These are phyloP conservation scores for Capromys pilorides DNA, from an alignment of 2,797 vertebrate species.

Conservation along the genomic window DNA sequence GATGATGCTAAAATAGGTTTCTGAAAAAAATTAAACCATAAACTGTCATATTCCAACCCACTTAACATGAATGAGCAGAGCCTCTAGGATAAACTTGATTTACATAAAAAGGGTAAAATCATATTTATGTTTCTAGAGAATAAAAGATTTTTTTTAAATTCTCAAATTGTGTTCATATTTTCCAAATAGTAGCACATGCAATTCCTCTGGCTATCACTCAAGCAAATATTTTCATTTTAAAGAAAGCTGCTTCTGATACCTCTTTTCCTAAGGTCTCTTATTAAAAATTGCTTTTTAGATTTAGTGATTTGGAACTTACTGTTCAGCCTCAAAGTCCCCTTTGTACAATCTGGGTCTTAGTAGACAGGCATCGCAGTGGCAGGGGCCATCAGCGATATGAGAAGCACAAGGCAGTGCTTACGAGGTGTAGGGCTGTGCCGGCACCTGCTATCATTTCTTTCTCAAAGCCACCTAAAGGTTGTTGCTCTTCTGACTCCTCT, in stretches of 20 bases:
- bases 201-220: slow-evolving; percentile 39
- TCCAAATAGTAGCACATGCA: slow-evolving; percentile 33
- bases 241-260: slow-evolving; percentile 43
- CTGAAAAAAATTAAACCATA: slow-evolving; percentile 72
- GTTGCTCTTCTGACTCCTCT: background rate
- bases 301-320: slow-evolving; percentile 26
- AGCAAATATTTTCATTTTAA: slow-evolving; percentile 63
- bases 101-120: slow-evolving; percentile 70
- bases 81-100: slow-evolving; percentile 76
- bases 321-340: slow-evolving; percentile 5
- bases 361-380: background rate
- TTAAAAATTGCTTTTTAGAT: slow-evolving; percentile 28
- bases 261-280: slow-evolving; percentile 41
- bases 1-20: slow-evolving; percentile 77
- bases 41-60: slow-evolving; percentile 74
- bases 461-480: background rate
- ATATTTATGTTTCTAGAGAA: slow-evolving; percentile 70
- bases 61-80: slow-evolving; percentile 67
- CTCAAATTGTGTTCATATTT: slow-evolving; percentile 32
- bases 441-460: background rate
- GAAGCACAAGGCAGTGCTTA: background rate
- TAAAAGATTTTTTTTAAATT: slow-evolving; percentile 1
- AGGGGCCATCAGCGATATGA: background rate
- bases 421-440: background rate
- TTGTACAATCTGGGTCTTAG: background rate